Percentiles rank a stretch among this genome's conserved stretches.
These are phyloP conservation scores for Punctoribates punctum DNA, from an alignment of 2,888 invertebrate genomes.

Conservation along the genomic window DNA sequence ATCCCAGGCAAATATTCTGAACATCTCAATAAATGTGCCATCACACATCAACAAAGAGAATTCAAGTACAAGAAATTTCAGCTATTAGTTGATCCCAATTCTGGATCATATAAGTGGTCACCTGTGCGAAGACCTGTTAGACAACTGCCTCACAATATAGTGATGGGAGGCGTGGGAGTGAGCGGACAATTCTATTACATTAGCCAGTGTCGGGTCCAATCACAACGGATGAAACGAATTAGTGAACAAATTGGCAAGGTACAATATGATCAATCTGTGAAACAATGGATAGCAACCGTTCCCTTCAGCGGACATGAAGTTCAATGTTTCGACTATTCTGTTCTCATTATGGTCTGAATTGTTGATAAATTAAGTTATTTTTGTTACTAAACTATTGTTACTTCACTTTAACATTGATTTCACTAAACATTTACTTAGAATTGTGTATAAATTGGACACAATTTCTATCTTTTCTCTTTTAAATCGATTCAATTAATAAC, in stretches of 20 bases:
- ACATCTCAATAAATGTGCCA: slow-evolving; percentile 25
- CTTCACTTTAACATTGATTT: no score
- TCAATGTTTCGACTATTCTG: slow-evolving; percentile 41
- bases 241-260: slow-evolving; percentile 42
- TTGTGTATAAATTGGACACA: no score
- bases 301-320: slow-evolving; percentile 41
- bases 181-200: slow-evolving; percentile 30
- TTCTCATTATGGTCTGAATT: slow-evolving; percentile 25
- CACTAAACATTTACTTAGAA: no score
- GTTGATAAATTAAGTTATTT: neutral
- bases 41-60: slow-evolving; percentile 31
- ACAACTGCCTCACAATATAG: slow-evolving; percentile 23
- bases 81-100: slow-evolving; percentile 6
- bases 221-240: neutral
- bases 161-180: slow-evolving; percentile 11
- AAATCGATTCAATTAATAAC: no score
- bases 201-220: slow-evolving; percentile 26
- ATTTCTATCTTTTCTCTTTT: no score
- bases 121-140: slow-evolving; percentile 21
- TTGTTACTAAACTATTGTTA: neutral
- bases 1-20: slow-evolving; percentile 40
- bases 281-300: slow-evolving; percentile 41
- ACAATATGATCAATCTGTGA: slow-evolving; percentile 23
- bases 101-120: slow-evolving; percentile 32
- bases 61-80: slow-evolving; percentile 31